Base-by-base conservation (phyloP, 2,113 vertebrate genomes). In the Eretmochelys imbricata region DNA sequence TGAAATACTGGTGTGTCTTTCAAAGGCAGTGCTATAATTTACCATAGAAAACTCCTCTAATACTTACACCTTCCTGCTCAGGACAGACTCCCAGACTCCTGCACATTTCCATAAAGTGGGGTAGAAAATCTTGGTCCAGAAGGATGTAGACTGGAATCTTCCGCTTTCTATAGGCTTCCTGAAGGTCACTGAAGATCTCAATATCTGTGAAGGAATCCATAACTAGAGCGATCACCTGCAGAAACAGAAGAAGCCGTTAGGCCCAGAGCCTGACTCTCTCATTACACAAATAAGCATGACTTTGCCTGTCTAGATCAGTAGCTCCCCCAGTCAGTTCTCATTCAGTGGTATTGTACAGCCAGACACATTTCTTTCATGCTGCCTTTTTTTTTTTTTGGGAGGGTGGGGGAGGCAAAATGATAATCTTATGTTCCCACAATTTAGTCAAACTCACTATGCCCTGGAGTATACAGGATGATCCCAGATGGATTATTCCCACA, bases 131-230 rank as follows among this genome's bases (percentile, higher is more conserved):
- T 59, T 99, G 99, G 96, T 99, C 99, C 88, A 99, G 98, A 75
- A 99, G 99, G 94, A 99, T 98, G 96, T 99, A 99, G 53, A 99
- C 99, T 4, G 99, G 99, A 79, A 99, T 98, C 24, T 95, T 95
- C 59, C 98, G 98, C 22, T 93, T 98, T 38, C 91, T 97, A 76
- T 98, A 99, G 1, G 99, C 99, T 87, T 99, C 99, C 96, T 99
- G 99, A 80, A 99, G 98, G 97, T 99, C 99, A 95, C 98, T 96
- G 65, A 99, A 99, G 96, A 99, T 99, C 96, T 99, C 99, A 6
- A 98, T 98, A 94, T 99, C 99, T 29, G 99, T 99, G 97, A 99
- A 99, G 85, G 98, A 98, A 95, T 99, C 99, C 97, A 99, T 99
- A 92, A 99, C 99, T 95, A 99, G 98, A 19, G 99, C 99, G 82